Base-by-base conservation (phyloP, 2,113 vertebrate species). In the Nesoenas mayeri region DNA sequence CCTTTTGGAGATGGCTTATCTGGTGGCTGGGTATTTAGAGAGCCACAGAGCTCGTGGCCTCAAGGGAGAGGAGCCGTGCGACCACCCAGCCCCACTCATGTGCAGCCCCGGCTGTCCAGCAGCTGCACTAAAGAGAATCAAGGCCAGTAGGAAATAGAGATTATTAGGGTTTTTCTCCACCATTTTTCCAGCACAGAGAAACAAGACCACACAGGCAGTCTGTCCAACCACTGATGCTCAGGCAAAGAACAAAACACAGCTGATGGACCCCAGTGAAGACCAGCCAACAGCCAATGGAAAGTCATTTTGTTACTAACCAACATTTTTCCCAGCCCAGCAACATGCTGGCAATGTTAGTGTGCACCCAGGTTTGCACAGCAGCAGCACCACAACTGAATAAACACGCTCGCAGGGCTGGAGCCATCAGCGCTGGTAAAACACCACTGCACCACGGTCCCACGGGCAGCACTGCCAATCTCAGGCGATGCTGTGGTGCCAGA, bases 1-100 rank as follows among this genome's bases (percentile, higher is more conserved):
- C 85, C 54, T 97, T 14, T 80, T 96, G 60, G 77, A 98, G 73
- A 74, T 77, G 25, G 58, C 82, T 84, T 97, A 97, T 94, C 77
- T 97, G 89, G 17, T 36, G 34, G 97, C 97, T 85, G 98, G 73
- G 31, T 97, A 98, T 71, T 97, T 89, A 48, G 89, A 44, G 42
- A 44, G 16, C 15, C 42, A 44, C 12, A 1, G 13, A 44, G 26
- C 42, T 62, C 5, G 0, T 20, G 61, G 48, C 26, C 34, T 17
- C 12, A 7, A 0, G 3, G 75, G 21, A 81, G 34, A 61, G 12
- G 11, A 34, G 29, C 29, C 1, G 0, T 11, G 19, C n/a, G 29
- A 19, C n/a, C n/a, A 10, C 14, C 47, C 74, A 36, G 31, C 16
- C 21, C 34, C 7, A 2, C 2, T 0, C 15, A 5, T 4, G 2